A percentile compares a stretch with the other conserved stretches of the same genome.
phyloP scores from a whole-genome alignment of 2,888 invertebrate genomes.

The Synergus gifuensis region DNA sequence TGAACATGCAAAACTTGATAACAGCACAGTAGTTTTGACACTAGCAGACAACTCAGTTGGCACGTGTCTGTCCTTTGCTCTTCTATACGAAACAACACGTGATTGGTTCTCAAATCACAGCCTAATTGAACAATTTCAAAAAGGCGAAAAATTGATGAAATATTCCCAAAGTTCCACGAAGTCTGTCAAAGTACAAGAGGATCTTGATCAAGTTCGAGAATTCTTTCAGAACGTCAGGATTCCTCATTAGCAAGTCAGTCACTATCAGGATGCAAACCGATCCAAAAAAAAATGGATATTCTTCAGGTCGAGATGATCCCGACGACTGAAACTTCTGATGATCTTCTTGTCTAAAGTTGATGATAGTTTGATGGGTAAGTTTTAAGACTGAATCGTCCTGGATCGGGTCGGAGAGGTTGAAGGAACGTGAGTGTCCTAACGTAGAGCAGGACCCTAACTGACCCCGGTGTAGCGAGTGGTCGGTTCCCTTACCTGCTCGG shows the following conservation, averaged over 20 bases:
- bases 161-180: neutral
- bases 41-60: neutral
- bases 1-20: constrained; percentile 36
- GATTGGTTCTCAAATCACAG: neutral
- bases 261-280: neutral
- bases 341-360: neutral
- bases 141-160: neutral
- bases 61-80: constrained; percentile 3
- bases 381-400: neutral
- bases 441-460: constrained; percentile 56
- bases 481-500: constrained; percentile 45
- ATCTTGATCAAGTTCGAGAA: neutral
- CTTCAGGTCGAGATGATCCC: neutral
- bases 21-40: constrained; percentile 23
- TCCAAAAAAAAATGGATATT: neutral
- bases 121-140: neutral
- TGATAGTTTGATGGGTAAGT: neutral
- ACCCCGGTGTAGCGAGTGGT: constrained; percentile 46
- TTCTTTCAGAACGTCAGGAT: neutral
- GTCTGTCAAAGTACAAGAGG: neutral
- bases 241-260: neutral
- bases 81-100: constrained; percentile 18
- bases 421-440: constrained; percentile 48
- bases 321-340: neutral
- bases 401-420: neutral